phyloP scores from a whole-genome alignment of 2,888 invertebrate species.

The Scaptomyza reducta region DNA sequence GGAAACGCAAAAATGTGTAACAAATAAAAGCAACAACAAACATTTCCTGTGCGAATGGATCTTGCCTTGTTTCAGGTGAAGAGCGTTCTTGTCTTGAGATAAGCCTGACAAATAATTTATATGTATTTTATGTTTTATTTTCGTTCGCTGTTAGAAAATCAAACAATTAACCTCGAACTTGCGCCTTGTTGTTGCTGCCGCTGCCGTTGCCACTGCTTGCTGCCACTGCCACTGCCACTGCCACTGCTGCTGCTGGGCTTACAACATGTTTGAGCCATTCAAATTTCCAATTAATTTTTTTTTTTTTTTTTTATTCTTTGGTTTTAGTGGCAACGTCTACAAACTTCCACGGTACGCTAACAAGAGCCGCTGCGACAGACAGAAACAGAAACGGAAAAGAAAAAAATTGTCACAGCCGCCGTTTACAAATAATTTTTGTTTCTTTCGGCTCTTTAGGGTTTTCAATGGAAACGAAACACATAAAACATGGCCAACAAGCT shows the following conservation, averaged over 20 bases:
- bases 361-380: slow-evolving; percentile 33
- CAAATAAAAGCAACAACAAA: slow-evolving; percentile 40
- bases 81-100: slow-evolving; percentile 61
- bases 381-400: not conserved
- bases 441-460: slow-evolving; percentile 75
- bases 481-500: slow-evolving; percentile 73
- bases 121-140: slow-evolving; percentile 35
- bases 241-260: slow-evolving; percentile 47
- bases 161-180: slow-evolving; percentile 80
- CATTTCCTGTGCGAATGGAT: slow-evolving; percentile 60
- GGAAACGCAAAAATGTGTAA: slow-evolving; percentile 58
- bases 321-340: slow-evolving; percentile 55
- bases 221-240: slow-evolving; percentile 31
- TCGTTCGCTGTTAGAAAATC: slow-evolving; percentile 70
- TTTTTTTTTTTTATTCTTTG: slow-evolving; percentile 41
- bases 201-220: slow-evolving; percentile 25
- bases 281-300: slow-evolving; percentile 79
- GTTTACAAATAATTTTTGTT: slow-evolving; percentile 77
- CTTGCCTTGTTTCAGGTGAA: slow-evolving; percentile 48
- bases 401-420: slow-evolving; percentile 76
- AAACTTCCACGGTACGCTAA: slow-evolving; percentile 69
- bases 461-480: slow-evolving; percentile 79
- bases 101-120: slow-evolving; percentile 65
- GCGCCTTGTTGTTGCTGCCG: slow-evolving; percentile 50
- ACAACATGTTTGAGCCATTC: slow-evolving; percentile 78